Base-by-base conservation (phyloP, 2,888 invertebrate species). In the Epistrophella euchroma region DNA sequence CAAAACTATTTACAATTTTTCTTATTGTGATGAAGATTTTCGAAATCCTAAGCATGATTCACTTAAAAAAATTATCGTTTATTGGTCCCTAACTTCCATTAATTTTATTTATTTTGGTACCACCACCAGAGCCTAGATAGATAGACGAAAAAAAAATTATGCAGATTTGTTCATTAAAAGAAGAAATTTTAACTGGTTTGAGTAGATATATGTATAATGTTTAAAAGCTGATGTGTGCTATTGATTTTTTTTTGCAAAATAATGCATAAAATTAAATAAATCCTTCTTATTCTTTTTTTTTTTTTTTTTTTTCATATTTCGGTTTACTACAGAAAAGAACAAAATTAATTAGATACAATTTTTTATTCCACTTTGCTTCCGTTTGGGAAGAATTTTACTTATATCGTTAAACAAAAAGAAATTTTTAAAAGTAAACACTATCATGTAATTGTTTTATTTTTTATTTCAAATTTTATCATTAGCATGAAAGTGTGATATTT, bases 91-190 rank as follows among this genome's bases (percentile, higher is more conserved):
- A 40, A 40, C 40, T 15, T 37, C 37, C 50, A 50, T 13, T 3
- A 35, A 10, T 25, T 52, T 13, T 52, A 5, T 13, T 52, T 43
- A 22, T 50, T n/a, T n/a, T n/a, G n/a, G n/a, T n/a, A 32, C 19
- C 9, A 19, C 50, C 25, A 5, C 28, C 13, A 32, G 6, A n/a
- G 5, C n/a, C 5, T 43, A 7, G 52, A 52, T 15, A 10, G 52
- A n/a, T 25, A 28, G n/a, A 52, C 17, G 28, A 2, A 28, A 7
- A 28, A 6, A 52, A 52, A 25, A 25, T 25, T 52, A 52, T 52
- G 52, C 52, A 52, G 28, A 52, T 25, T 52, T n/a, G 28, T 52
- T 52, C 52, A 52, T 52, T 52, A 52, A 13, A 6, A 28, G 28
- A 52, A 52, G 28, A 52, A 28, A 52, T 28, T 28, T 28, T 43